Evolutionary conservation across 2,113 vertebrate genomes (phyloP).

Genomic region (Peromyscus polionotus): DNA sequence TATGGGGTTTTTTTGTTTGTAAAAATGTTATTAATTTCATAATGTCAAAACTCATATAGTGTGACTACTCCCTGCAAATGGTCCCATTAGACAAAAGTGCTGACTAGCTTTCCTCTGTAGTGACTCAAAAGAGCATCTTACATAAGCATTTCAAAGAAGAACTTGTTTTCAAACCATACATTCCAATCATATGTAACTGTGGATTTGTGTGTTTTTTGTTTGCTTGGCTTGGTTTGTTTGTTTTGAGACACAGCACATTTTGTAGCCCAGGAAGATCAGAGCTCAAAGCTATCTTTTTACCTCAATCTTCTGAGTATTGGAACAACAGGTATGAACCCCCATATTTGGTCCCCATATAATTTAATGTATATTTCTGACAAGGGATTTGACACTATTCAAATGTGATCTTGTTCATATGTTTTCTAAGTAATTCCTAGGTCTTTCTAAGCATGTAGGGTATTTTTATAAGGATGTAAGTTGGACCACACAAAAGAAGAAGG

Average conservation of each 20-base stretch:
- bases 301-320: not conserved
- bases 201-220: not conserved
- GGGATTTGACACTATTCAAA: not conserved
- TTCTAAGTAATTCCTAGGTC: not conserved
- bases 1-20: not conserved
- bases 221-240: not conserved
- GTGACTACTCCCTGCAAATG: not conserved
- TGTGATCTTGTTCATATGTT: not conserved
- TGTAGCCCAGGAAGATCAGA: not conserved
- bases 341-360: not conserved
- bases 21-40: not conserved
- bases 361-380: not conserved
- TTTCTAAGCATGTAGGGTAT: not conserved
- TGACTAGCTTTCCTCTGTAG: not conserved
- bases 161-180: not conserved
- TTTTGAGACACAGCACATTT: not conserved
- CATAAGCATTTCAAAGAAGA: not conserved
- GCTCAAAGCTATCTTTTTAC: not conserved
- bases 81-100: not conserved
- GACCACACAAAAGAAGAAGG: no score
- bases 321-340: not conserved
- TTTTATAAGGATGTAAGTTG: not conserved
- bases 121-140: not conserved
- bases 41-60: not conserved
- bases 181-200: no score